These are phyloP conservation scores for Tragulus kanchil DNA, from an alignment of 2,113 vertebrate genomes.

Conservation along the genomic window DNA sequence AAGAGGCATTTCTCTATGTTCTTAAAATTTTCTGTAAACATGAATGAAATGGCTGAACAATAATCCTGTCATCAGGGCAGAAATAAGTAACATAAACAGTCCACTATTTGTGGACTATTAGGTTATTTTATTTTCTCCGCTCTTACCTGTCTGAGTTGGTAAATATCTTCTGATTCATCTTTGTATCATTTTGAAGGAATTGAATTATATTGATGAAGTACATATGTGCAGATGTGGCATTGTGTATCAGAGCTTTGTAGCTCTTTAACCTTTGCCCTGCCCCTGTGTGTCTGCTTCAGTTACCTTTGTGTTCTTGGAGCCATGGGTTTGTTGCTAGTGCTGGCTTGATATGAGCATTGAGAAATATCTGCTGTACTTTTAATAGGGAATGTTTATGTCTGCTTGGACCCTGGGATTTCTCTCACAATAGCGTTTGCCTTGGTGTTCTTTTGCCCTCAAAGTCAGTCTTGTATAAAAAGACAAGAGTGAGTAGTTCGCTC, in stretches of 20 bases:
- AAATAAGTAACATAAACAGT: not conserved
- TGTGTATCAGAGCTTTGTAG: not conserved
- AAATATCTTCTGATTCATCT: not conserved
- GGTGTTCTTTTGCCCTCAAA: not conserved
- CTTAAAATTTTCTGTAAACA: not conserved
- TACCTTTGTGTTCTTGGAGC: not conserved
- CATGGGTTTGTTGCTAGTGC: too few species aligned
- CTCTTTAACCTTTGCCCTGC: not conserved
- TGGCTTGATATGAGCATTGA: not conserved
- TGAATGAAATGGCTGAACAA: not conserved
- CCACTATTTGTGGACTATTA: not conserved
- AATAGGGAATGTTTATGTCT: not conserved
- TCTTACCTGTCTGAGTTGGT: not conserved
- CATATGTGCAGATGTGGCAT: not conserved
- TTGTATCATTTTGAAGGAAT: not conserved
- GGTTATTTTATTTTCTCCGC: not conserved
- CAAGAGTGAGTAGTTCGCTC: not conserved
- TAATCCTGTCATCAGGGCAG: not conserved
- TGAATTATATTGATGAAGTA: not conserved
- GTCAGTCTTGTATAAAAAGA: conserved; percentile 1
- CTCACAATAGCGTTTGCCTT: not conserved
- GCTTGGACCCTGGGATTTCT: not conserved
- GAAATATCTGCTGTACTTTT: not conserved
- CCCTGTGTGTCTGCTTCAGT: not conserved
- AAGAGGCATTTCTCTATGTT: not conserved